Evolutionary conservation across 1,140 invertebrate genomes (phyloP), one percentile per base, ranked within the genome.

Genomic region (Potamilus streckersoni): DNA sequence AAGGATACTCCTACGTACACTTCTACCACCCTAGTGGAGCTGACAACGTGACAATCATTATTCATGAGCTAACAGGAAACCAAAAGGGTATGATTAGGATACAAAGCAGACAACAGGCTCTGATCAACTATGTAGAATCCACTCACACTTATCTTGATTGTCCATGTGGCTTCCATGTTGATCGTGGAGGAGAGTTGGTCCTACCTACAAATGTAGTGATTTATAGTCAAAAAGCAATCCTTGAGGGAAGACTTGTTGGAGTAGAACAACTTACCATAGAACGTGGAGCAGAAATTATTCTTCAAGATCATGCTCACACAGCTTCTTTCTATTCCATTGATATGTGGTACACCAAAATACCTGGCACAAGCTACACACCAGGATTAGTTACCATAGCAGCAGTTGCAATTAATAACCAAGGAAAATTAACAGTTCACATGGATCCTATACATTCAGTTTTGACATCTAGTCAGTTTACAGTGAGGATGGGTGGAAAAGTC

Each of bases 131-230:
- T 80, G 84, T 86, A 27, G 81, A 79, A 20, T 84, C 85, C 1
- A 86, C 83, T n/a, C 83, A 86, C 72, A 86, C 85, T 16, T 85
- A 86, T 64, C 76, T 86, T 15, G 82, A 84, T 69, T 73, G 82
- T 27, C 85, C 85, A 19, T 85, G 83, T 82, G 85, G 85, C 63
- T 79, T 86, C 70, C 85, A 86, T 75, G 81, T 86, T 2, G 82
- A 86, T 72, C 61, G 65, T 31, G 80, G 79, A 8, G 85, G 83
- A n/a, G 83, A 86, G 75, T 58, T 84, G 58, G 78, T 86, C 20
- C 72, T 86, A 17, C 85, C 85, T 20, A 84, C 80, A 31, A 74
- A 75, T 27, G 78, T 84, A 61, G 66, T 82, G 62, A 69, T 84
- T 58, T 73, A 79, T 27, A 61, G 81, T 38, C 80, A 85, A 62